These are phyloP conservation scores for Eubasilissa regina DNA, from an alignment of 1,140 invertebrate genomes.

Conservation along the genomic window DNA sequence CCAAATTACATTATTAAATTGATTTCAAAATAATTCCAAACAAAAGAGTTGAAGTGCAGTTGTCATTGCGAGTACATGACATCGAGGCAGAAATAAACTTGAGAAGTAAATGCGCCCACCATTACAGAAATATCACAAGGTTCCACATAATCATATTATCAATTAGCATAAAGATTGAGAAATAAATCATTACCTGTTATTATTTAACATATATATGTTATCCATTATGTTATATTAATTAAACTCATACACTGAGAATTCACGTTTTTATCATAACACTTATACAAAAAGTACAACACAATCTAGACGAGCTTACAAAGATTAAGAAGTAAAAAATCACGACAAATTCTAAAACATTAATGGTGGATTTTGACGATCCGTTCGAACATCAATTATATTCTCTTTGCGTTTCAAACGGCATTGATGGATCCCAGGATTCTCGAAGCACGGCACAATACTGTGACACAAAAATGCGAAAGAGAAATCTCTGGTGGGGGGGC, in stretches of 20 bases:
- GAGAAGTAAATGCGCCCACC: background rate
- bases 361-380: constrained; percentile 1
- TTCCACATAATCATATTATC: constrained; percentile 21
- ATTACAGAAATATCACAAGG: constrained; percentile 11
- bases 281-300: constrained; percentile 16
- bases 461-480: constrained; percentile 52
- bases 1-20: no score
- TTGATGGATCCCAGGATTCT: constrained; percentile 17
- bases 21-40: no score
- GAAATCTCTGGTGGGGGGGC: constrained; percentile 55
- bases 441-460: constrained; percentile 1
- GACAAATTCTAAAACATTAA: background rate
- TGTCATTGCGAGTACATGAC: background rate
- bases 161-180: constrained; percentile 29
- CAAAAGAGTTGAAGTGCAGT: no score
- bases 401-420: constrained; percentile 21
- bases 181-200: constrained; percentile 52
- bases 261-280: constrained; percentile 44
- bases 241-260: constrained; percentile 26
- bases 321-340: background rate
- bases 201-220: constrained; percentile 54
- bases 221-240: constrained; percentile 50
- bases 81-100: background rate
- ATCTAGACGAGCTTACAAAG: background rate
- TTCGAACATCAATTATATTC: constrained; percentile 31